Evolutionary conservation across 2,113 vertebrate genomes (phyloP), one percentile per base, ranked within the genome.

Genomic region (Plotosus lineatus): DNA sequence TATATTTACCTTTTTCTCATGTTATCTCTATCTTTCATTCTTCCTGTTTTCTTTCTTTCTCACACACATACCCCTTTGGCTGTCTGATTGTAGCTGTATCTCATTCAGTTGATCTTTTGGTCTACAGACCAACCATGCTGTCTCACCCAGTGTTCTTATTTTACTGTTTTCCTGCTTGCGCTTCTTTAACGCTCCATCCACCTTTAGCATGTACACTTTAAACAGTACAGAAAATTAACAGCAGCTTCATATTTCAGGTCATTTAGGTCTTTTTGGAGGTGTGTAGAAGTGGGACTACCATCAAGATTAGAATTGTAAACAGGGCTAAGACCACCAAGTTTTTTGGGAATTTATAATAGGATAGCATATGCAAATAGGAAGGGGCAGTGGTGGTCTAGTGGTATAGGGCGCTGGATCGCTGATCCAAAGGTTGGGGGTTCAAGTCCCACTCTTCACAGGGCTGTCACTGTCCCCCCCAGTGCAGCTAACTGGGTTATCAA

Each of bases 111-210:
- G 19, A 42, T 38, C 66, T 55, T 60, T n/a, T 48, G 61, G 28
- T 50, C 79, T 56, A 80, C 79, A 63, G 55, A 72, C 51, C 75
- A 48, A 51, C 68, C 17, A 19, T 50, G 42, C 42, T 73, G 53
- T 38, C 71, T 75, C 50, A 33, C 36, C 80, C 56, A 10, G 44
- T 38, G 12, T 68, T 75, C 68, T 55, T 48, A 31, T 79, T 53
- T 33, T 36, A 48, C 8, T 17, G 21, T 72, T 60, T 60, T 12
- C 26, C 75, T 72, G 28, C 58, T 42, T 19, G 26, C 28, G 50
- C 65, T n/a, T 72, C 40, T 53, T n/a, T 53, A 42, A 17, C 58
- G 40, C 61, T 75, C 31, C 50, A 55, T 33, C 82, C 60, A 46
- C 40, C 40, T n/a, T 58, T 11, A 61, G 55, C 56, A 69, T 28